Base-by-base conservation (phyloP, 2,113 vertebrate genomes). In the Synchiropus splendidus region DNA sequence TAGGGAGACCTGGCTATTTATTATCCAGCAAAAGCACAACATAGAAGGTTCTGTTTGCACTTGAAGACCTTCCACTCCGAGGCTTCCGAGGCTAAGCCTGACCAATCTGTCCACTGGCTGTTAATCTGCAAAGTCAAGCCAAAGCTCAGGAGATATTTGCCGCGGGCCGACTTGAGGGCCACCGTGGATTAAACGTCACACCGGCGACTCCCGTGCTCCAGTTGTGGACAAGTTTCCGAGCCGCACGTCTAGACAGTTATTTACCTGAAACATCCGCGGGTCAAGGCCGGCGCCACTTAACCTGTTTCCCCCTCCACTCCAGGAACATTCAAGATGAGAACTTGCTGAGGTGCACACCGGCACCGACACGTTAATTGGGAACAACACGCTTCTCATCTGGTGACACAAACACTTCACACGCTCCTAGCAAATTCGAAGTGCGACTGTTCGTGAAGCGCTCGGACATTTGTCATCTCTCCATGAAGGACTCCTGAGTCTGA, bases 41-140 rank as follows among this genome's bases (percentile, higher is more conserved):
- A n/a, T n/a, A n/a, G n/a, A n/a, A n/a, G n/a, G n/a, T n/a, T n/a
- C n/a, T n/a, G n/a, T n/a, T n/a, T n/a, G n/a, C n/a, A 48, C 18
- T 12, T 48, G 8, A 35, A 39, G 16, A 58, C 15, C 21, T 15
- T n/a, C n/a, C n/a, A n/a, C n/a, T n/a, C n/a, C n/a, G n/a, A n/a
- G n/a, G 36, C 41, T 38, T 45, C 18, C 35, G 21, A 27, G 4
- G 33, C 21, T 43, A 32, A 42, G 43, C 33, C 16, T 34, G 45
- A 38, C 43, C 63, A 65, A 72, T 56, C 61, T 70, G 67, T 60
- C 51, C 48, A 36, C 43, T 54, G 31, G 39, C 37, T 35, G 61
- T 52, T 82, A 77, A 81, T 76, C 72, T 74, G 41, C 66, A 31
- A n/a, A n/a, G n/a, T n/a, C n/a, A n/a, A n/a, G 34, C 31, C 48